Evolutionary conservation across 2,888 invertebrate genomes (phyloP), one percentile per base, ranked within the genome.

Genomic region (Drosophila anceps): DNA sequence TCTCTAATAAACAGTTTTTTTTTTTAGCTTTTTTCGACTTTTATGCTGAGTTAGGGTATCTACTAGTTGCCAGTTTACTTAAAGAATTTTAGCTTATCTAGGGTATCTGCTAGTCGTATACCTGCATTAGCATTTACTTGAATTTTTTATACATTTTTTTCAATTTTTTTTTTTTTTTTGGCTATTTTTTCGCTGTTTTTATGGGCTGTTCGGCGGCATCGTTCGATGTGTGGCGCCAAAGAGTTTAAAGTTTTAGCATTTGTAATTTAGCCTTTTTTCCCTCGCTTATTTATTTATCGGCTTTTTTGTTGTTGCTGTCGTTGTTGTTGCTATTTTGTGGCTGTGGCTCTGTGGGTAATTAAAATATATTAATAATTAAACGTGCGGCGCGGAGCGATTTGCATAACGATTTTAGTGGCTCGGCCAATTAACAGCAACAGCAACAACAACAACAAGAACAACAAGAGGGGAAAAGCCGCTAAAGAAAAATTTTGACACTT

Each of bases 291-390:
- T 53, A 29, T 50, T 39, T 50, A 31, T 53, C 53, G 35, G 53
- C 53, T 10, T 53, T 53, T 53, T 48, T 43, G 4, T 43, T 24
- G 24, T 4, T 24, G 24, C 24, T 24, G 24, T 24, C 4, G 24
- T 24, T 24, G 24, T 37, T 55, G 54, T 55, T 51, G 24, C 27
- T 29, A 24, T 37, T 51, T 20, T 33, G 55, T 15, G 41, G 13
- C 29, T 43, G 20, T 15, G 55, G 29, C 39, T 31, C 35, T 18
- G 20, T 20, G 62, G 84, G 48, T 86, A 81, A 88, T 90, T 82
- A 80, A 86, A 90, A 90, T 90, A 83, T 90, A 88, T 86, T 88
- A 88, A 85, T 85, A 86, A 88, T 82, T 79, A 88, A 85, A 80
- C 78, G 83, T 88, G 81, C 81, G 69, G 73, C 64, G 27, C 43